Evolutionary conservation across 2,113 vertebrate species (phyloP).

Genomic region (Agapornis roseicollis): DNA sequence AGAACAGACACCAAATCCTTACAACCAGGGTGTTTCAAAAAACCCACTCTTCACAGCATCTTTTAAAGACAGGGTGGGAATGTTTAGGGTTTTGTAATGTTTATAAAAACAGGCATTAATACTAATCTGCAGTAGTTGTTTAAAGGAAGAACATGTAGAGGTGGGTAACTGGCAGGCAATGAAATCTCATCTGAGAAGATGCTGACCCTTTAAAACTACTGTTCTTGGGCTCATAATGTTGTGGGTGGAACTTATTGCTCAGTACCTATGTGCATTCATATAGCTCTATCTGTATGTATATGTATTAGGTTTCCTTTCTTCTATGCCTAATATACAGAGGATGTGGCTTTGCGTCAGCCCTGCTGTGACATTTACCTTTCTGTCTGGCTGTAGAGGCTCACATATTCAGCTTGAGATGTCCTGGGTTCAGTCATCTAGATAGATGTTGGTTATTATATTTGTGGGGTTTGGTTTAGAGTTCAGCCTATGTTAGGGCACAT

Average conservation of each 20-base stretch:
- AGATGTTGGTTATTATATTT: background rate
- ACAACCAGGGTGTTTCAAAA: background rate
- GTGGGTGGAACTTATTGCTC: background rate
- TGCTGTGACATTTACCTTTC: background rate
- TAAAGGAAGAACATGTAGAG: background rate
- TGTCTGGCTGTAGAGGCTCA: background rate
- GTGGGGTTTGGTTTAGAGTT: background rate
- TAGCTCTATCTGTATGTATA: background rate
- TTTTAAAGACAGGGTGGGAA: background rate
- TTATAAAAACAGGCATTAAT: background rate
- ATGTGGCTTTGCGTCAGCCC: background rate
- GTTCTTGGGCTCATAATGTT: background rate
- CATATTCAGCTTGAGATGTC: background rate
- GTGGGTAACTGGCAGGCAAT: background rate
- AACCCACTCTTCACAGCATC: rapidly evolving
- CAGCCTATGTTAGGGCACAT: background rate
- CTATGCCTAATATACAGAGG: background rate
- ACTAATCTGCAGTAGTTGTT: background rate
- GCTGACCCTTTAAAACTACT: background rate
- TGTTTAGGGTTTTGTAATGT: background rate
- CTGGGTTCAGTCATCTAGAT: rapidly evolving
- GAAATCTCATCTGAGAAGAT: background rate
- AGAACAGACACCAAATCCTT: background rate
- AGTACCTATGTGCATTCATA: background rate
- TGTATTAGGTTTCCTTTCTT: background rate